Percentiles rank a stretch among this genome's conserved stretches.
phyloP scores from a whole-genome alignment of 2,113 vertebrate genomes.

The Rhagologus leucostigma region DNA sequence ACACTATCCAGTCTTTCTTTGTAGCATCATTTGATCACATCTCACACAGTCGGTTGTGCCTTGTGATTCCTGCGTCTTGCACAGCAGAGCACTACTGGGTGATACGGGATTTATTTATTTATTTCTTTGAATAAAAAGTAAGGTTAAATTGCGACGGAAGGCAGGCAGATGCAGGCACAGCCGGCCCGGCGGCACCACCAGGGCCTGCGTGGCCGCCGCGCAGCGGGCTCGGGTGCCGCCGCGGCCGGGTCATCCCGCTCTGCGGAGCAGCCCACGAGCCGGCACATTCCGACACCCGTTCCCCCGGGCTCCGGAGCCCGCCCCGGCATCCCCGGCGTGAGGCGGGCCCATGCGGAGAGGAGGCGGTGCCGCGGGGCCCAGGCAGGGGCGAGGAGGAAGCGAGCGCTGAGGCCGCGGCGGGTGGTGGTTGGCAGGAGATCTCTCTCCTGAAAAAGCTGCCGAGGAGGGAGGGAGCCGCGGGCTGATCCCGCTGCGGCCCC shows the following conservation, averaged over 20 bases:
- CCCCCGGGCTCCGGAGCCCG: fast-evolving
- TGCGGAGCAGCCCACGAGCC: fast-evolving
- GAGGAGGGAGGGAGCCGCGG: fast-evolving
- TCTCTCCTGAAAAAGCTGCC: fast-evolving
- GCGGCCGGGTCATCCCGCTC: fast-evolving
- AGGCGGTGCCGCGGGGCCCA: neutral
- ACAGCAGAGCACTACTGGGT: neutral
- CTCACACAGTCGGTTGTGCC: neutral
- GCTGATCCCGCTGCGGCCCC: neutral
- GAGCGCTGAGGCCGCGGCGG: fast-evolving
- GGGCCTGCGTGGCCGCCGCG: fast-evolving
- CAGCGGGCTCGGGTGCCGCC: fast-evolving
- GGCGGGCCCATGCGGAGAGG: neutral
- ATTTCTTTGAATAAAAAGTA: neutral
- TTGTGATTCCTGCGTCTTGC: neutral
- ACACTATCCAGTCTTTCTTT: neutral
- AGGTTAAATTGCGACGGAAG: neutral
- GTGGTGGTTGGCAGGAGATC: fast-evolving
- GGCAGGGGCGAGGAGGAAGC: fast-evolving
- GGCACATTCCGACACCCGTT: fast-evolving
- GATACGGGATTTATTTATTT: neutral
- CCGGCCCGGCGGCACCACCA: fast-evolving
- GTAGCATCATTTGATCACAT: neutral
- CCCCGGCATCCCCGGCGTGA: fast-evolving
- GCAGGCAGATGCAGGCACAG: neutral